Percentiles rank a stretch among this genome's conserved stretches.
Evolutionary conservation across 1,140 invertebrate genomes (phyloP).

Genomic region (Bombus sylvicola): DNA sequence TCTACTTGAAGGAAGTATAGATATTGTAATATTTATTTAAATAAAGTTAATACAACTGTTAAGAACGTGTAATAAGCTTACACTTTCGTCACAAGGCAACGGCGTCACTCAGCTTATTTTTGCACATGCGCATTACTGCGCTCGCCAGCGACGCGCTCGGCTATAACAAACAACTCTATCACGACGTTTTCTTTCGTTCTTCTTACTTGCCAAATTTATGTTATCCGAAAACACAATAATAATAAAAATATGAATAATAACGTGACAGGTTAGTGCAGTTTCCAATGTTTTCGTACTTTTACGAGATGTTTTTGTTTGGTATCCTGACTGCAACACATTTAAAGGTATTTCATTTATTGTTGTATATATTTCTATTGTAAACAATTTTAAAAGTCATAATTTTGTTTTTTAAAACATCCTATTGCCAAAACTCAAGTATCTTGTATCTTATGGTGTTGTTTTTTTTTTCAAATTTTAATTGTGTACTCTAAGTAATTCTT

Average conservation of each 20-base stretch:
- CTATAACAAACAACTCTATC: neutral
- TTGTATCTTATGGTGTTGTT: neutral
- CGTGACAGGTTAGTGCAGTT: constrained; percentile 73
- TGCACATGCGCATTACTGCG: neutral
- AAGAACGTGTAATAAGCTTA: neutral
- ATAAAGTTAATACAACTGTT: neutral
- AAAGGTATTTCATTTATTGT: neutral
- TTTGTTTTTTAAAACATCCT: too few species aligned
- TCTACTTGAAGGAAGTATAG: neutral
- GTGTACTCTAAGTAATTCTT: neutral
- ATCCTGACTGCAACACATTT: neutral
- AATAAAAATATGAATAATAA: constrained; percentile 65
- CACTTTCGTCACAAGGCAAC: neutral
- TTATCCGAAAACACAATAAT: constrained; percentile 34
- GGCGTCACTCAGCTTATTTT: neutral
- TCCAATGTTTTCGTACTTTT: neutral
- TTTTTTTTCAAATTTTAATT: neutral
- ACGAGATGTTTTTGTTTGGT: neutral
- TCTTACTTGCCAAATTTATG: neutral
- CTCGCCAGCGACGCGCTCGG: neutral
- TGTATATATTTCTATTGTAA: neutral
- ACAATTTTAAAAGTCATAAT: neutral
- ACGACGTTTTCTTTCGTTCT: neutral
- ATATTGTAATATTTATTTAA: neutral
- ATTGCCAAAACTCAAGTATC: too few species aligned